Base-by-base conservation (phyloP, 2,888 invertebrate species). In the Carpatolechia fugitivella region DNA sequence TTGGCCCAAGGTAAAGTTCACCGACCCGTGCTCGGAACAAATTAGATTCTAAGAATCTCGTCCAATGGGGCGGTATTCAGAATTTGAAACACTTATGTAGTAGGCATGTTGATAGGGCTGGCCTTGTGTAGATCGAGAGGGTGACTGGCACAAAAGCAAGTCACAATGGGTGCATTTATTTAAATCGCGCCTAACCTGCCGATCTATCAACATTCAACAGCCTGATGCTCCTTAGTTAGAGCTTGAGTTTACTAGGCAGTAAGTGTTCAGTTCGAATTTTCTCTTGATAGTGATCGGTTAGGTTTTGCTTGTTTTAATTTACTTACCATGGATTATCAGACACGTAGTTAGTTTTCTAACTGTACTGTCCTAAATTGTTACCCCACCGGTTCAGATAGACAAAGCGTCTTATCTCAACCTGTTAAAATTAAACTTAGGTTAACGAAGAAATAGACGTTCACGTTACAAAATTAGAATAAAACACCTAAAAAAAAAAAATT, bases 111-210 rank as follows among this genome's bases (percentile, higher is more conserved):
- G 18, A 41, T 44, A 10, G 44, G 24, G 24, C 13, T 29, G 44
- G 44, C 24, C 44, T 44, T 44, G 44, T n/a, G n/a, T n/a, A n/a
- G 20, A 13, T 44, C 13, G 44, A 44, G 20, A 44, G 44, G 44
- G 24, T 24, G 24, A 44, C 40, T 16, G 40, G 20, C 8, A 41
- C 40, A 44, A 24, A 29, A 8, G 10, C n/a, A 44, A 44, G 20
- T 20, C 41, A 30, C 29, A 14, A 13, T 16, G 31, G 31, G 30
- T 30, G 30, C 31, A 31, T 47, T 47, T 31, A 31, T 31, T 47
- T 14, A 31, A 47, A 30, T 8, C 47, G 31, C 31, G 31, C 30
- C n/a, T 30, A 47, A 47, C 47, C 47, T 47, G 35, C 29, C 44
- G 49, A 35, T 35, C 49, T 49, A 49, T 49, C 33, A 49, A 49